Base-by-base conservation (phyloP, 2,888 invertebrate species). In the Thalpophila matura region DNA sequence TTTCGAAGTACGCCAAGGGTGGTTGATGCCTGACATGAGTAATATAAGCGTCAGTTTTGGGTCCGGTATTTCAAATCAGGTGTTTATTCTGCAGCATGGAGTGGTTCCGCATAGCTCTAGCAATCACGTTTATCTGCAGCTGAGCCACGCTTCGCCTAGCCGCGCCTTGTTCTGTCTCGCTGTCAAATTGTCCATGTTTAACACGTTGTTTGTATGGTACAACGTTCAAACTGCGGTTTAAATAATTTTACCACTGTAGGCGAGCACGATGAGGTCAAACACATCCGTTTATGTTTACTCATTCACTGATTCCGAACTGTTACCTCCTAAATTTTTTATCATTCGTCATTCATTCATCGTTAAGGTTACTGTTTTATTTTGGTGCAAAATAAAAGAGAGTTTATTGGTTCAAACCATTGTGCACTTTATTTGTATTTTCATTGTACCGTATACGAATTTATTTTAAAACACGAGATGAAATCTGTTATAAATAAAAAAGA, bases 111-210 rank as follows among this genome's bases (percentile, higher is more conserved):
- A 58, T 62, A 77, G 78, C 74, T 77, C 59, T 65, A 65, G 74
- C 72, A 80, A 79, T 83, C 82, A 79, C 61, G 78, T 76, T 65
- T 76, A 69, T 68, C 68, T 79, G 79, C 83, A 82, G 78, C 81
- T 84, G 81, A 38, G 75, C 26, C 49, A 37, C 60, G 46, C 56
- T 54, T 51, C 54, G 56, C 57, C 56, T 33, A 72, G 77, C 65
- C 65, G 49, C 56, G 73, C 56, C 55, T 73, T 62, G 68, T 74
- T 66, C 71, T 63, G 61, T 66, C 57, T 63, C 62, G 50, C 73
- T 78, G 80, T 82, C 79, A 77, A 73, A 72, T 75, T 74, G 77
- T 76, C 66, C 67, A 77, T 74, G 67, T 77, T 82, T 76, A 75
- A 74, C 77, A 70, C 70, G 49, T 66, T 49, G 57, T 71, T 71